A percentile compares a stretch with the other conserved stretches of the same genome.
Evolutionary conservation across 2,113 vertebrate genomes (phyloP).

Genomic region (human (Homo sapiens)): DNA sequence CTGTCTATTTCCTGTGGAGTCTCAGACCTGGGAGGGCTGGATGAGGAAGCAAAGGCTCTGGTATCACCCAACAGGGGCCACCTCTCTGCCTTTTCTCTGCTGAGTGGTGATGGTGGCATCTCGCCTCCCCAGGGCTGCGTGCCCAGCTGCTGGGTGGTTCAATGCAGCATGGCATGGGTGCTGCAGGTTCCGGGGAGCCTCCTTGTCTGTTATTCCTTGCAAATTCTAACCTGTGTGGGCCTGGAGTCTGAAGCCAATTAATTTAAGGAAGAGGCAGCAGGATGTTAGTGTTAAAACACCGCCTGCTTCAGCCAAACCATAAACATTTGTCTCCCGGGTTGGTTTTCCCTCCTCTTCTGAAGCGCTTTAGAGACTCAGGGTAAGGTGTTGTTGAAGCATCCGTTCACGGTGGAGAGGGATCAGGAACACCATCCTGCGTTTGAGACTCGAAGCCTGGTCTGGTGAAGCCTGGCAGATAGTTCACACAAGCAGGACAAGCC

Average conservation of each 20-base stretch:
- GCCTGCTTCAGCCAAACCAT: not conserved
- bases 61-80: not conserved
- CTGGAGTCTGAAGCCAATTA: not conserved
- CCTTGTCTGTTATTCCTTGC: not conserved
- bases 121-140: not conserved
- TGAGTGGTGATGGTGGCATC: not conserved
- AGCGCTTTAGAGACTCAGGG: not conserved
- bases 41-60: not conserved
- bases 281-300: not conserved
- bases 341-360: not conserved
- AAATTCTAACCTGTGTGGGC: not conserved
- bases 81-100: too few species aligned
- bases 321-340: not conserved
- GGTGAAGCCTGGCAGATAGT: not conserved
- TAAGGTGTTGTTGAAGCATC: fast-evolving
- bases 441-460: not conserved
- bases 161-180: not conserved
- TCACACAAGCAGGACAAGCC: not conserved
- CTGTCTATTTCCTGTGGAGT: not conserved
- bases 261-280: not conserved
- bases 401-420: fast-evolving
- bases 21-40: not conserved
- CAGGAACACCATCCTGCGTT: not conserved
- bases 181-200: not conserved
- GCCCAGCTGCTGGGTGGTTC: not conserved